Percentiles rank a stretch among this genome's conserved stretches.
These are phyloP conservation scores for Todiramphus saurophagus DNA, from an alignment of 2,113 vertebrate genomes.

Conservation along the genomic window DNA sequence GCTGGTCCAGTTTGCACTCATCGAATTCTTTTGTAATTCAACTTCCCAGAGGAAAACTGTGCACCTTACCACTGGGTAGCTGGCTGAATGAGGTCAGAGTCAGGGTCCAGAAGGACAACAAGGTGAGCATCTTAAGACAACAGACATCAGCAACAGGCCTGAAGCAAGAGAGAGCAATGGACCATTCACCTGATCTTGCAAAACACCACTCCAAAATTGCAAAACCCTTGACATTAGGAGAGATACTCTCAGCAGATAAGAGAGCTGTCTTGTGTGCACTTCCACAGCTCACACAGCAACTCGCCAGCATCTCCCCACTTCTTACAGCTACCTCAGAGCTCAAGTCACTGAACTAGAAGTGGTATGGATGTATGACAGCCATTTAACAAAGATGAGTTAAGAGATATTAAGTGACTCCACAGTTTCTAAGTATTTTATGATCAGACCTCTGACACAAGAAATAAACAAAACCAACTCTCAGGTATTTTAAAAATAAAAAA, in stretches of 20 bases:
- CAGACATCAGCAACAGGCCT: not conserved
- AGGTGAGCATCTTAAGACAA: not conserved
- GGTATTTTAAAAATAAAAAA: not conserved
- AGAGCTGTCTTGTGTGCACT: not conserved
- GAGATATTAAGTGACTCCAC: not conserved
- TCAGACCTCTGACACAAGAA: not conserved
- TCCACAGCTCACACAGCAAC: rapidly evolving
- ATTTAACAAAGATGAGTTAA: not conserved
- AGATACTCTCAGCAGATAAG: not conserved
- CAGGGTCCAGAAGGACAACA: not conserved
- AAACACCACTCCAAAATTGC: not conserved
- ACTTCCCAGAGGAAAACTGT: not conserved
- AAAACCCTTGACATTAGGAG: not conserved
- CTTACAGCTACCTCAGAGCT: not conserved
- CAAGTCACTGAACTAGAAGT: not conserved
- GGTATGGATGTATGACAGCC: not conserved
- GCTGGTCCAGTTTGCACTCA: not conserved
- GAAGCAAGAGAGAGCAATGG: not conserved
- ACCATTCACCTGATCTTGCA: not conserved
- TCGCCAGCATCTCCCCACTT: not conserved
- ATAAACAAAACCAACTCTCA: rapidly evolving
- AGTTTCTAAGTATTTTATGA: not conserved
- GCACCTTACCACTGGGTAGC: rapidly evolving
- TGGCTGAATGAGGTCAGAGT: not conserved
- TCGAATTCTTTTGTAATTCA: not conserved